These are phyloP conservation scores for Gadus macrocephalus DNA, from an alignment of 2,113 vertebrate genomes.

Conservation along the genomic window DNA sequence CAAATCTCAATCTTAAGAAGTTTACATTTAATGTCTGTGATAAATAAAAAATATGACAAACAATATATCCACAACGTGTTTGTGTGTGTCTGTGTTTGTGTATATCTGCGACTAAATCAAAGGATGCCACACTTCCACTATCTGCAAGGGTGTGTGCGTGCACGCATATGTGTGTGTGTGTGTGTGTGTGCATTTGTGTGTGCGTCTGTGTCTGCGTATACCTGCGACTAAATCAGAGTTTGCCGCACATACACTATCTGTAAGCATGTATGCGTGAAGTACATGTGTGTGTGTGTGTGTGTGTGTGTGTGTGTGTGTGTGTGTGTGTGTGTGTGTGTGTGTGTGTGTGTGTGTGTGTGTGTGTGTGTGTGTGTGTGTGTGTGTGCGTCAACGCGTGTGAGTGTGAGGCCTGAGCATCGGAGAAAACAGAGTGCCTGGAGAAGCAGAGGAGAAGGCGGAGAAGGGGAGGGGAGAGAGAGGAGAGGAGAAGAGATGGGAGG, in stretches of 20 bases:
- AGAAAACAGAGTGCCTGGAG: constrained; percentile 38
- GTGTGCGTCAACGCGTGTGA: background rate
- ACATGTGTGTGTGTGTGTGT: constrained; percentile 13
- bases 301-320: constrained; percentile 4
- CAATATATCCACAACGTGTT: too few relatives aligned
- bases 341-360: constrained; percentile 20
- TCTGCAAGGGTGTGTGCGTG: background rate
- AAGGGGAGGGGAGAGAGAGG: constrained; percentile 4
- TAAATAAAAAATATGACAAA: too few relatives aligned
- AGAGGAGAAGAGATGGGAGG: background rate
- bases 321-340: background rate
- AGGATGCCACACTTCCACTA: background rate
- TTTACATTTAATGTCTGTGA: too few relatives aligned
- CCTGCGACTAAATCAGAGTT: too few relatives aligned
- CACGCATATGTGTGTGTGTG: too few relatives aligned
- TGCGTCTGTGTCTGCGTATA: too few relatives aligned
- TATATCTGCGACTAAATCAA: background rate
- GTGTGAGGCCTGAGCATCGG: constrained; percentile 21
- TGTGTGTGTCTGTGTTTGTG: background rate
- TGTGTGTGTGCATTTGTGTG: too few relatives aligned
- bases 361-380: constrained; percentile 22
- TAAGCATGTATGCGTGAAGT: background rate
- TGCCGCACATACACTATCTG: too few relatives aligned
- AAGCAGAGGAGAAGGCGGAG: constrained; percentile 3
- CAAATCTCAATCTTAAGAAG: too few relatives aligned